phyloP scores from a whole-genome alignment of 2,797 vertebrate species.

The Nothura maculosa region DNA sequence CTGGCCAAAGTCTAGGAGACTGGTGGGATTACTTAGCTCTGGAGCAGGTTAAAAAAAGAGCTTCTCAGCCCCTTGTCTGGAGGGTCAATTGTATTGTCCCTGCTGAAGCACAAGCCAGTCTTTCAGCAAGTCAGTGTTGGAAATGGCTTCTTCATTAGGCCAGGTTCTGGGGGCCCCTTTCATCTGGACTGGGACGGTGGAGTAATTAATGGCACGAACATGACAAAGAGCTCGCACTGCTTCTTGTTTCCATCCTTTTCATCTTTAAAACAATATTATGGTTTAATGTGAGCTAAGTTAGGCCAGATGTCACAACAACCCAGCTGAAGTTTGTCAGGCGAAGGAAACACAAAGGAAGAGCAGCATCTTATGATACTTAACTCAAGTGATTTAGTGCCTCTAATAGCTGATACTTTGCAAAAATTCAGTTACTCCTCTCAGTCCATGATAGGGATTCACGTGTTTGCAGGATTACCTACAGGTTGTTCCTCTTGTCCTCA shows the following conservation, averaged over 20 bases:
- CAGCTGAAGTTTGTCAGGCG: background rate
- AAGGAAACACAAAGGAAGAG: background rate
- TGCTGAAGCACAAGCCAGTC: fast-evolving
- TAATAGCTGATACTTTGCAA: background rate
- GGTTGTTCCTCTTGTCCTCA: background rate
- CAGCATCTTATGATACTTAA: background rate
- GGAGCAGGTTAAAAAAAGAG: background rate
- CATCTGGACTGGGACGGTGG: too few species aligned
- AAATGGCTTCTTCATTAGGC: background rate
- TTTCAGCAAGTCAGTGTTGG: background rate
- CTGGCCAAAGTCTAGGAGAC: background rate
- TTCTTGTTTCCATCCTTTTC: background rate
- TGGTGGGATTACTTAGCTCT: background rate
- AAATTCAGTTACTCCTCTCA: background rate
- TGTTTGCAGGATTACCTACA: background rate
- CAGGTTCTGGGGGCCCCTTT: background rate
- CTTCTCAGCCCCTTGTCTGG: background rate
- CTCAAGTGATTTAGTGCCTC: background rate
- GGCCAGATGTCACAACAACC: background rate
- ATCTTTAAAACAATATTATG: background rate
- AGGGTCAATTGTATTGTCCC: background rate
- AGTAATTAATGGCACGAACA: background rate
- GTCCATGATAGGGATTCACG: background rate
- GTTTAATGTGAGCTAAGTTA: background rate
- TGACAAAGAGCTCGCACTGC: background rate